Evolutionary conservation across 2,113 vertebrate species (phyloP), one percentile per base, ranked within the genome.

Genomic region (Puntigrus tetrazona): DNA sequence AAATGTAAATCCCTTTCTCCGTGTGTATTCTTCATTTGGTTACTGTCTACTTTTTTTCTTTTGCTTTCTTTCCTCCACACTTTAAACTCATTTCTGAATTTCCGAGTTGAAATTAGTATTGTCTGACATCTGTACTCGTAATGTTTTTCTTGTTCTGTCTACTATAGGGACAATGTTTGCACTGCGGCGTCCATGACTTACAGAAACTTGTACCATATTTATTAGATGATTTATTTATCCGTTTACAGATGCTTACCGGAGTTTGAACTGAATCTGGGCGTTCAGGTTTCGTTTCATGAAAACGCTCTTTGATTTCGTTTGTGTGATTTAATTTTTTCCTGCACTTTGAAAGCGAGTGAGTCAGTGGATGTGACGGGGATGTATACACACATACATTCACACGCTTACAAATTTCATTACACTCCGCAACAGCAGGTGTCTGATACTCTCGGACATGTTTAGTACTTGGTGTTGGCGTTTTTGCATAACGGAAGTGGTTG

Each of bases 121-220:
- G 22, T 86, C 2, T 14, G 5, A 43, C 31, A 16, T 76, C 59
- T 57, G 29, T 61, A 65, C 11, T 65, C 1, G 14, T 78, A 38
- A 29, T 41, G n/a, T 61, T 83, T 25, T 83, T 45, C 65, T 67
- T 22, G 50, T 78, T 59, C 45, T 72, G 27, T 78, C 61, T 78
- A 27, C 61, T 34, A 20, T 41, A 59, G 74, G 29, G 81, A 72
- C 67, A 70, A 59, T 80, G 65, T 63, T 67, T 84, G 84, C 84
- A 84, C 87, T 88, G 86, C 63, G 79, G 81, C 38, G 22, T 78
- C 27, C 22, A 41, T 47, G 57, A 78, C 31, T 73, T n/a, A 55
- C 76, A n/a, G 57, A 47, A 50, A 16, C 22, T 4, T 84, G 31
- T 84, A 75, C 45, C 76, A 76, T 87, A 87, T 84, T 84, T 84